Conservation (phyloP, 2,888 invertebrate species). For the Eumacrocentrus americanus region DNA sequence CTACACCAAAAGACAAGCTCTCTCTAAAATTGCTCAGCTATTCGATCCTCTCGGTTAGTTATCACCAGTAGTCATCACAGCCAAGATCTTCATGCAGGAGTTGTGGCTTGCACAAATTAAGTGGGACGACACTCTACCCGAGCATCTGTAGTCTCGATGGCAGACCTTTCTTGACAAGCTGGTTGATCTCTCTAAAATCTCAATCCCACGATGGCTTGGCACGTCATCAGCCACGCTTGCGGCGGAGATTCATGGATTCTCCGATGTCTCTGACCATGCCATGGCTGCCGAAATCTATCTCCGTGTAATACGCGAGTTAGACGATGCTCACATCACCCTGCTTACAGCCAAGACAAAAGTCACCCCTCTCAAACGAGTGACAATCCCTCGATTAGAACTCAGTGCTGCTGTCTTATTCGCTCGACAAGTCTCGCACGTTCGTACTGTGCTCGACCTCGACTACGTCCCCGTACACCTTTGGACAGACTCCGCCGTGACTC, state of each 20-base stretch:
- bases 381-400: slow-evolving; percentile 42
- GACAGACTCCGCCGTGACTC: slow-evolving; percentile 30
- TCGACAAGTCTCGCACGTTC: slow-evolving; percentile 15
- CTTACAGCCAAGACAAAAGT: slow-evolving; percentile 20
- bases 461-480: slow-evolving; percentile 17
- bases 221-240: background rate
- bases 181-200: too few relatives aligned
- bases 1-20: too few relatives aligned
- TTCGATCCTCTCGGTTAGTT: background rate
- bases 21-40: too few relatives aligned
- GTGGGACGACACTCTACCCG: slow-evolving; percentile 23
- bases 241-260: slow-evolving; percentile 26
- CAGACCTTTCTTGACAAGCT: slow-evolving; percentile 9
- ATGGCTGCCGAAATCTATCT: slow-evolving; percentile 17
- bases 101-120: slow-evolving; percentile 23
- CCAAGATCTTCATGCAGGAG: background rate
- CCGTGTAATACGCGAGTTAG: too few relatives aligned
- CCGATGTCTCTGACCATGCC: slow-evolving; percentile 26
- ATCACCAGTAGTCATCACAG: background rate
- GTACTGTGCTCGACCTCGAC: background rate
- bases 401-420: slow-evolving; percentile 33
- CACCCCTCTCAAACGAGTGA: slow-evolving; percentile 29
- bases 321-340: background rate
- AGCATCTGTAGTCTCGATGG: background rate
- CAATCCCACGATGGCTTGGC: too few relatives aligned